Conservation (phyloP, 2,888 invertebrate species). For the Napeogenes sylphis region DNA sequence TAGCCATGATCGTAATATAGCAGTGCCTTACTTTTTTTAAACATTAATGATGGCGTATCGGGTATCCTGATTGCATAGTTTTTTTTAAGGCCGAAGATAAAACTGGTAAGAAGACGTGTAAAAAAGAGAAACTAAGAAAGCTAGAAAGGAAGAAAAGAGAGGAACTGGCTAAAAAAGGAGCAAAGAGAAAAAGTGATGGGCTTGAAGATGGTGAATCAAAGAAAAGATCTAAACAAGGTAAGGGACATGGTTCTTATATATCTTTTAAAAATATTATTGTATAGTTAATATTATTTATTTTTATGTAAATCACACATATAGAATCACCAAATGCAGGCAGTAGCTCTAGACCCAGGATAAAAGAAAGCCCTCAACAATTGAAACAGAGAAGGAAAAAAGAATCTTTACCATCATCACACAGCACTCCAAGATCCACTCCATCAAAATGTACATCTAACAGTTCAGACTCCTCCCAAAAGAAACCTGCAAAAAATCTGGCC, state of each 20-base stretch:
- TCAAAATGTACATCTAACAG: slow-evolving; percentile 32
- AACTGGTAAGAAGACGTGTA: slow-evolving; percentile 41
- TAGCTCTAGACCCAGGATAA: slow-evolving; percentile 13
- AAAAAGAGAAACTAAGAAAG: slow-evolving; percentile 45
- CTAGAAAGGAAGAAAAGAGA: slow-evolving; percentile 47
- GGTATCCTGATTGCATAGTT: slow-evolving; percentile 30
- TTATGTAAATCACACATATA: slow-evolving; percentile 15
- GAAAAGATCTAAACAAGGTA: slow-evolving; percentile 54
- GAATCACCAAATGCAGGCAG: slow-evolving; percentile 37
- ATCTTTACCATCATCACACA: slow-evolving; percentile 17
- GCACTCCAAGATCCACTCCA: slow-evolving; percentile 31
- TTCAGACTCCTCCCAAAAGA: slow-evolving; percentile 26
- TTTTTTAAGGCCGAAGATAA: slow-evolving; percentile 53
- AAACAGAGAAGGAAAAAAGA: slow-evolving; percentile 14
- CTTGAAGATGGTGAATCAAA: slow-evolving; percentile 40
- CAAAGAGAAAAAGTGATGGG: slow-evolving; percentile 60
- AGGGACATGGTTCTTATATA: slow-evolving; percentile 9
- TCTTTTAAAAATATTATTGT: background rate
- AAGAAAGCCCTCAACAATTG: slow-evolving; percentile 17
- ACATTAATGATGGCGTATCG: background rate
- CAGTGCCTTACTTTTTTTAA: background rate
- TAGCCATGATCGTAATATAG: background rate
- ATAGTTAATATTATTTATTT: background rate
- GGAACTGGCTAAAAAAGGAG: slow-evolving; percentile 44
- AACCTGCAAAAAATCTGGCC: slow-evolving; percentile 51